phyloP scores from a whole-genome alignment of 2,888 invertebrate species.

The Mesorhabditis sp. region DNA sequence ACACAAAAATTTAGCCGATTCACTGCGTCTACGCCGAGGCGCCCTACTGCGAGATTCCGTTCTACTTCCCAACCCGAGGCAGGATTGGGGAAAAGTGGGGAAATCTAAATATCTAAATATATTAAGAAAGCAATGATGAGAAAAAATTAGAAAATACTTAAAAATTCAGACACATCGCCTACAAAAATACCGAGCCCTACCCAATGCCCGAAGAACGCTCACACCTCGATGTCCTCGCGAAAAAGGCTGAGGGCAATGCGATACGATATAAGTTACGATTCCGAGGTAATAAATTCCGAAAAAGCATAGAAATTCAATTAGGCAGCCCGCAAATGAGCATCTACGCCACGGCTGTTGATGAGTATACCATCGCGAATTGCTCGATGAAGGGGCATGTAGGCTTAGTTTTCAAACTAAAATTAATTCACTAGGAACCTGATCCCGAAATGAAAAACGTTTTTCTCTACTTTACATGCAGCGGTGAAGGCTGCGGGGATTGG shows the following conservation, averaged over 20 bases:
- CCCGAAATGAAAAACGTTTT: slow-evolving; percentile 19
- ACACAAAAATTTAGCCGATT: slow-evolving; percentile 20
- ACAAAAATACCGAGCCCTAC: background rate
- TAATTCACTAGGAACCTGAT: too few relatives aligned
- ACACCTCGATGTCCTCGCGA: background rate
- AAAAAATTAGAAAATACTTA: background rate
- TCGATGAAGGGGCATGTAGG: background rate
- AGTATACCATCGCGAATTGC: slow-evolving; percentile 1
- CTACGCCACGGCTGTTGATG: background rate
- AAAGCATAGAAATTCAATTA: background rate
- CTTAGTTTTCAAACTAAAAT: too few relatives aligned
- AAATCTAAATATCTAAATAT: slow-evolving; percentile 16
- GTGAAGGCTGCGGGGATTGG: slow-evolving; percentile 26
- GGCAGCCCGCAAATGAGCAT: background rate
- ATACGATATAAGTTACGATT: background rate
- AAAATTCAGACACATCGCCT: background rate
- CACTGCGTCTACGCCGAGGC: slow-evolving; percentile 23
- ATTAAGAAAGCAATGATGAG: slow-evolving; percentile 14
- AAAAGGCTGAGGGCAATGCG: background rate
- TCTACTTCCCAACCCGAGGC: slow-evolving; percentile 34
- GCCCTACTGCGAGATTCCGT: slow-evolving; percentile 41
- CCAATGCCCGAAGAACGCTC: background rate
- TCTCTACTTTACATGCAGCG: slow-evolving; percentile 32
- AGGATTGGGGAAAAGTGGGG: slow-evolving; percentile 23
- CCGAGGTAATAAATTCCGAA: background rate